phyloP scores from a whole-genome alignment of 37 sponge, comb jelly and placozoan species.

The Agelas oroides region DNA sequence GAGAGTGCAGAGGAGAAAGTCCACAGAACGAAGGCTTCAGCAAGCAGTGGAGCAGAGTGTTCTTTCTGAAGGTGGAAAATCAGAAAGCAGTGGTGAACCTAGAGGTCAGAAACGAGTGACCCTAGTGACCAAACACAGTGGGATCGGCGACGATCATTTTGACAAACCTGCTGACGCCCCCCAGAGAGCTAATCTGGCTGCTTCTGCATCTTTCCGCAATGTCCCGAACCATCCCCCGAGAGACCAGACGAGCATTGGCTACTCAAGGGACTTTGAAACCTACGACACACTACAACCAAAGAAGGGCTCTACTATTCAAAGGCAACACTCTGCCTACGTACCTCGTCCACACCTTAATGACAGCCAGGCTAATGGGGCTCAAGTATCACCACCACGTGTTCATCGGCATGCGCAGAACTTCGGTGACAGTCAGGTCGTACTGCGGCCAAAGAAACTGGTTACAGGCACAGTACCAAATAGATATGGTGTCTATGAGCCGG shows the following conservation, averaged over 20 bases:
- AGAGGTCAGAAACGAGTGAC: neutral
- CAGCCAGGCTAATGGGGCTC: no score
- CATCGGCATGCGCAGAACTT: neutral
- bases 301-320: no score
- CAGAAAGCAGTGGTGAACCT: neutral
- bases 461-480: no score
- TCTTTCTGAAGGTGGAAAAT: neutral
- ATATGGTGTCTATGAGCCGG: no score
- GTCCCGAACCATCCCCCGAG: neutral
- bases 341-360: no score
- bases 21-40: constrained; percentile 16
- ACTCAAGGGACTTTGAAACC: constrained; percentile 15
- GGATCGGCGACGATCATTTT: neutral
- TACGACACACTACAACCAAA: no score
- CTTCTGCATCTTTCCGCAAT: neutral
- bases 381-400: neutral
- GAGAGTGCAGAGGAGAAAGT: constrained; percentile 7
- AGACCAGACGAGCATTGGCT: constrained; percentile 28
- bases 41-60: neutral
- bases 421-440: neutral
- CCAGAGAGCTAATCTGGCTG: constrained; percentile 1
- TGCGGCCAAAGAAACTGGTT: neutral
- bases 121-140: neutral
- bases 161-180: neutral
- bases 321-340: no score